Evolutionary conservation across 2,113 vertebrate species (phyloP).

Genomic region (Dermatemys mawii): DNA sequence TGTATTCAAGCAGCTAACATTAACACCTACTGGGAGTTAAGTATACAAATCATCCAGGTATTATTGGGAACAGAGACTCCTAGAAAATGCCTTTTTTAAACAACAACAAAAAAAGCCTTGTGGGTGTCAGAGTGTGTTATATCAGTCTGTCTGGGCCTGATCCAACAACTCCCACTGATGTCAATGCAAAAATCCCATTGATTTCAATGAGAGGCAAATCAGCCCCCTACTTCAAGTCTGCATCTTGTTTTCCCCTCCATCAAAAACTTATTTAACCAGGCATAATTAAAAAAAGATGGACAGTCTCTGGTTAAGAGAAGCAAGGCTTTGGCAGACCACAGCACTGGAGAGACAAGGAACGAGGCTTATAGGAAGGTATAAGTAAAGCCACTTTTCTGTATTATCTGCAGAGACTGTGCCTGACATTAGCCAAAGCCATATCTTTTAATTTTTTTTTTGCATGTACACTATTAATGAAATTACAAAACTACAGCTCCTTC

Average conservation of each 20-base stretch:
- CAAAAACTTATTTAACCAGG: background rate
- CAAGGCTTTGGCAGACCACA: background rate
- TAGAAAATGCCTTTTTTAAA: background rate
- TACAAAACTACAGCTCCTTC: background rate
- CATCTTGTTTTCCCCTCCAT: background rate
- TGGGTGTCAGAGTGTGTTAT: rapidly evolving
- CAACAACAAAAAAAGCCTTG: background rate
- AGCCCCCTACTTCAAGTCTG: rapidly evolving
- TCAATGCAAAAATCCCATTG: background rate
- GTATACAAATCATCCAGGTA: background rate
- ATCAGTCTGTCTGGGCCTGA: background rate
- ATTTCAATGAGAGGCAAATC: background rate
- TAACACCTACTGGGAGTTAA: background rate
- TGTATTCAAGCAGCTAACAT: background rate
- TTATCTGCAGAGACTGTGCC: background rate
- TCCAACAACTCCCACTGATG: background rate
- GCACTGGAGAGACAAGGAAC: background rate
- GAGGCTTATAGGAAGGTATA: rapidly evolving
- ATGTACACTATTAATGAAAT: background rate
- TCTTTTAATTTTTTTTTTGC: background rate
- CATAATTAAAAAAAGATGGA: background rate
- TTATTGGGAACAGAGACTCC: background rate
- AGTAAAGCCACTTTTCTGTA: background rate
- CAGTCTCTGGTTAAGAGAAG: background rate
- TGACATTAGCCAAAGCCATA: background rate